Conservation (phyloP, 2,888 invertebrate species). For the Digitonthophagus gazella region DNA sequence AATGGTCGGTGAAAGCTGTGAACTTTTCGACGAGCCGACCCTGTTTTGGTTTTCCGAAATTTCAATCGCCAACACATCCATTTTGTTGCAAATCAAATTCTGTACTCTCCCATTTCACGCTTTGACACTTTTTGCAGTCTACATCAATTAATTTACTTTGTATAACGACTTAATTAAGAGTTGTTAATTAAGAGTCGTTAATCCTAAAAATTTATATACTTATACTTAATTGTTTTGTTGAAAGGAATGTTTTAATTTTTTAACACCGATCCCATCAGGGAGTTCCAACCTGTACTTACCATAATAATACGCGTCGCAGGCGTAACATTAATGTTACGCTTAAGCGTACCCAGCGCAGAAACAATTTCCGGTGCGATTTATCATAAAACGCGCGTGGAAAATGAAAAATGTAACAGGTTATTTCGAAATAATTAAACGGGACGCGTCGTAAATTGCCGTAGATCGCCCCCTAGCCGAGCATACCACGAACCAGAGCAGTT, state of each 20-base stretch:
- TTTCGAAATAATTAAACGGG: slow-evolving; percentile 26
- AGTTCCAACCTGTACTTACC: neutral
- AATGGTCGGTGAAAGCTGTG: neutral
- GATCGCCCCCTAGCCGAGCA: slow-evolving; percentile 1
- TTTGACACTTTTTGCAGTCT: too few species aligned
- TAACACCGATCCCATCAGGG: neutral
- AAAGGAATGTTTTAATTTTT: neutral
- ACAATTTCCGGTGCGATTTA: slow-evolving; percentile 1
- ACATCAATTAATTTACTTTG: too few species aligned
- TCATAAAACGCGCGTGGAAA: slow-evolving; percentile 9
- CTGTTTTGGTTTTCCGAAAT: neutral
- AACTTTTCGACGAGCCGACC: neutral
- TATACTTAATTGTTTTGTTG: neutral
- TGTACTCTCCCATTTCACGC: too few species aligned
- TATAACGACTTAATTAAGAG: too few species aligned
- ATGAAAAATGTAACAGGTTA: slow-evolving; percentile 27
- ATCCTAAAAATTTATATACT: too few species aligned
- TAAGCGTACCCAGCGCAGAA: neutral
- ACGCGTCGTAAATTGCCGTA: slow-evolving; percentile 21
- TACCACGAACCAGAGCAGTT: neutral
- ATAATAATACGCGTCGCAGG: neutral
- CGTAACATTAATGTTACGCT: too few species aligned
- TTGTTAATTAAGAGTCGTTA: too few species aligned
- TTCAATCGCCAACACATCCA: neutral
- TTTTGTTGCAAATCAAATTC: neutral